phyloP scores from a whole-genome alignment of 2,113 vertebrate genomes.

The Xerus inauris region DNA sequence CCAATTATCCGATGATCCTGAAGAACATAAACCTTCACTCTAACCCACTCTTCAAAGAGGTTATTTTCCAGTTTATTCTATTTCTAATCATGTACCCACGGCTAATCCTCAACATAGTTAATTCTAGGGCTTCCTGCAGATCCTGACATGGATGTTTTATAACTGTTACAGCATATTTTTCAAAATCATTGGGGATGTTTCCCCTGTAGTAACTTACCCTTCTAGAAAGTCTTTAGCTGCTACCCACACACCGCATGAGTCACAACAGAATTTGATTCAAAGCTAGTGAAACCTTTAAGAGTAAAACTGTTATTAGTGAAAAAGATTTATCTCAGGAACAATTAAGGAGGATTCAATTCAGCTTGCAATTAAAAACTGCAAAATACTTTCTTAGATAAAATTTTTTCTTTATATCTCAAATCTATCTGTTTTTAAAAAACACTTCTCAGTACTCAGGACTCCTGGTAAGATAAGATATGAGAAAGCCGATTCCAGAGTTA shows the following conservation, averaged over 20 bases:
- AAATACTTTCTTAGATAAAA: neutral
- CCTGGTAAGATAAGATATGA: constrained; percentile 21
- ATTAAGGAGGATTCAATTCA: constrained; percentile 35
- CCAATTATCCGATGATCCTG: neutral
- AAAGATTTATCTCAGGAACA: constrained; percentile 47
- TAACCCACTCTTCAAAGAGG: neutral
- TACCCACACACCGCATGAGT: constrained; percentile 74
- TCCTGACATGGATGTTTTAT: constrained; percentile 57
- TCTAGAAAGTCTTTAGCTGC: constrained; percentile 70
- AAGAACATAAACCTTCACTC: neutral
- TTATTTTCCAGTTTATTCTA: neutral
- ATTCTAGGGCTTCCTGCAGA: constrained; percentile 58
- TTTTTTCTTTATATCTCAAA: neutral
- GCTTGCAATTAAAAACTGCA: constrained; percentile 41
- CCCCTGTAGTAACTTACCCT: constrained; percentile 73
- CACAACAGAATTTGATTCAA: constrained; percentile 68
- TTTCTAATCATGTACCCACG: neutral
- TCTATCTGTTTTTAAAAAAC: constrained; percentile 32
- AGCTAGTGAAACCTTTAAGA: constrained; percentile 66
- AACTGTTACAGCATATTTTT: constrained; percentile 63
- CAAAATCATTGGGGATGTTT: constrained; percentile 69
- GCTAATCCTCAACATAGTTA: neutral
- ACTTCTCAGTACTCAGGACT: neutral
- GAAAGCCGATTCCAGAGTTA: neutral
- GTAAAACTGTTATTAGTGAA: constrained; percentile 66